Conservation (phyloP, 2,797 vertebrate genomes). For the Kryptolebias ocellatus region DNA sequence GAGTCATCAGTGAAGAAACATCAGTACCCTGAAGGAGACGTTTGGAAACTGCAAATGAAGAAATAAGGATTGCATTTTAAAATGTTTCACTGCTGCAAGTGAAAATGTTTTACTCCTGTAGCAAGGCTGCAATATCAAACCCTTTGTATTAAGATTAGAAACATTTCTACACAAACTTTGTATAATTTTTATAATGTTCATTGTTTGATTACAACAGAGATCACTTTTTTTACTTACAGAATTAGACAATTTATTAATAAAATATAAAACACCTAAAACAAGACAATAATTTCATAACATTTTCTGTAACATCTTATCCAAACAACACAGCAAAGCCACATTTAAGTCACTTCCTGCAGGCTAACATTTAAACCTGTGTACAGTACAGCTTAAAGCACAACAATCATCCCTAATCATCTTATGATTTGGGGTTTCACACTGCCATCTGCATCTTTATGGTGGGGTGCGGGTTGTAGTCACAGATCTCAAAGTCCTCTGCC, state of each 20-base stretch:
- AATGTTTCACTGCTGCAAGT: background rate
- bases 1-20: constrained; percentile 82
- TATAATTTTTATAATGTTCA: no score
- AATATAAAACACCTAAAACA: background rate
- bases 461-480: constrained; percentile 91
- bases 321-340: background rate
- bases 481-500: constrained; percentile 92
- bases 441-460: constrained; percentile 98
- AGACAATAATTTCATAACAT: background rate
- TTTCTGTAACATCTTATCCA: no score
- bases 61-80: constrained; percentile 23
- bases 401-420: background rate
- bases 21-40: constrained; percentile 83
- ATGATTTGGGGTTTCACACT: constrained; percentile 74
- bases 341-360: background rate
- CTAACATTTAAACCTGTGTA: no score
- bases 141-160: no score
- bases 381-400: background rate
- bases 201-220: no score
- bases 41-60: constrained; percentile 76
- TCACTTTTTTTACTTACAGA: constrained; percentile 53
- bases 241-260: constrained; percentile 7
- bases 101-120: background rate
- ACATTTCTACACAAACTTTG: no score
- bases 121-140: background rate